Evolutionary conservation across 2,888 invertebrate genomes (phyloP), one percentile per base, ranked within the genome.

Genomic region (Agonopterix subpropinquella): DNA sequence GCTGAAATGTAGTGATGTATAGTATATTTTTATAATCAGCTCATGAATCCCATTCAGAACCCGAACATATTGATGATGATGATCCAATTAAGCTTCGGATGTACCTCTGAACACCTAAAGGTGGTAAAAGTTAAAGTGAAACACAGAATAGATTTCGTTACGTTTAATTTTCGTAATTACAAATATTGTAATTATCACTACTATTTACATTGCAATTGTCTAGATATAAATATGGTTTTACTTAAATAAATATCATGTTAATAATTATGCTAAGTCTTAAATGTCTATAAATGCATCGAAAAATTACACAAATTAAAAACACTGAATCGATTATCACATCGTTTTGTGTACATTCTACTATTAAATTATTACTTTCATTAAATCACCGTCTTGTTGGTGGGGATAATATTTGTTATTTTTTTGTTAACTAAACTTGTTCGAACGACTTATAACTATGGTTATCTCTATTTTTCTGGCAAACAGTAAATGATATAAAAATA

Each of bases 121-220:
- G 28, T 28, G 28, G 28, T 4, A 28, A 2, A 7, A 4, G 28
- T 28, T 28, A 7, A 28, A 28, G 28, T 28, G 7, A 28, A 28
- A 28, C 28, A 28, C 28, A 7, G 28, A 39, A 39, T n/a, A 39
- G 13, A 62, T 64, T 69, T 59, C 59, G 55, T 74, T 69, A 69
- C 56, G 70, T 81, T 82, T 77, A 78, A 77, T 77, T 70, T 69
- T 68, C 67, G 58, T 84, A 81, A 80, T 84, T 85, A 86, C 80
- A 85, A 77, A 78, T 81, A 80, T 82, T 81, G 76, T 80, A 78
- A 78, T 79, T 80, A 80, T 57, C 52, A 57, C 78, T 86, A 85
- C 65, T 87, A 87, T 87, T 80, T 86, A 87, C 87, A 88, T 64
- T 64, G 67, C 71, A 67, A 65, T 66, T 69, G 57, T 58, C 70